Evolutionary conservation across 2,113 vertebrate species (phyloP), one percentile per base, ranked within the genome.

Genomic region (Lepisosteus osseus): DNA sequence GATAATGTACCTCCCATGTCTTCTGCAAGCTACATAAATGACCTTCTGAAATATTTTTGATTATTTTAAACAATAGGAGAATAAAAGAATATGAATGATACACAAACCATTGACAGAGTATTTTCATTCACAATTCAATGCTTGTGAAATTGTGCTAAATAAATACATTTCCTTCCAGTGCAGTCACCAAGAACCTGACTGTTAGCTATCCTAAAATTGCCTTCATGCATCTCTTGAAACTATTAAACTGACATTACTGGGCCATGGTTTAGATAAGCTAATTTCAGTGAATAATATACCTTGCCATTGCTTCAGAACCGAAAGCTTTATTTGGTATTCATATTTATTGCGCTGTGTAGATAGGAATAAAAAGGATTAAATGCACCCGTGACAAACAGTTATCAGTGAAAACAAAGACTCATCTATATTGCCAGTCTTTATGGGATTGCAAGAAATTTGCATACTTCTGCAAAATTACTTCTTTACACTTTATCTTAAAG

Each of bases 231-330:
- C 67, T 69, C 57, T 43, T 14, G 67, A 14, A 59, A 57, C 54
- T 59, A 69, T 43, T 69, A 69, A 69, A 69, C 11, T 57, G 54
- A 57, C 67, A 57, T 69, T 69, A 69, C 67, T 57, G 41, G 54
- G 40, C 29, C 54, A 69, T 69, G 55, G 67, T 43, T 69, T 56
- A 55, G 67, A 69, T 69, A 69, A 69, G 55, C 67, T 69, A 57
- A 69, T 69, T 69, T 69, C 40, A 54, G 42, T 69, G 67, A 69
- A 59, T 69, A 69, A 69, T 69, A 41, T n/a, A 55, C 54, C 7
- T n/a, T 29, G 56, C 8, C 40, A 40, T 42, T 56, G 67, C 17
- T 9, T 69, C 29, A 57, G 67, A 41, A 51, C 66, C 54, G 45
- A 68, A 13, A 68, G 47, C 43, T 40, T 47, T 17, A 55, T 17